Conservation (phyloP, 2,888 invertebrate species). For the Cryptus viduatorius region DNA sequence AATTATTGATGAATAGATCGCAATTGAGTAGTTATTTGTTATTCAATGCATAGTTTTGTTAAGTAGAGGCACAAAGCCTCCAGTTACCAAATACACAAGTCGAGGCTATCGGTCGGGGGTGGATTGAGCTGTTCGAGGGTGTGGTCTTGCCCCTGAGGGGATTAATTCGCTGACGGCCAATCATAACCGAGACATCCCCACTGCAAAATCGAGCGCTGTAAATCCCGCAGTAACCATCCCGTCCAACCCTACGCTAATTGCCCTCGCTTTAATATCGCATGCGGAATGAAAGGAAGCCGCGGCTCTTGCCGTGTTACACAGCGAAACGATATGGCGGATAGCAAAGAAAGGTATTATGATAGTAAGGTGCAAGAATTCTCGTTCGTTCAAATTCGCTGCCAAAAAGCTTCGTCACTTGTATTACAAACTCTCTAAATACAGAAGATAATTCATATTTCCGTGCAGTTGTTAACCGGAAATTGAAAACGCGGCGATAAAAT, state of each 20-base stretch:
- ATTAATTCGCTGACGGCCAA: conserved; percentile 82
- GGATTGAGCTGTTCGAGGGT: conserved; percentile 82
- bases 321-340: conserved; percentile 38
- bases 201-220: conserved; percentile 68
- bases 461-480: neutral
- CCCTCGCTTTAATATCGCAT: conserved; percentile 81
- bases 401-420: conserved; percentile 61
- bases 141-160: conserved; percentile 79
- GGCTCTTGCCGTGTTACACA: conserved; percentile 39
- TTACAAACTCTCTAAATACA: neutral
- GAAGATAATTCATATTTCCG: neutral
- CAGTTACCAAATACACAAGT: neutral
- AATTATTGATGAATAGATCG: neutral
- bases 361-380: conserved; percentile 58
- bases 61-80: neutral
- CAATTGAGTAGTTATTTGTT: neutral
- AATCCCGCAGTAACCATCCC: conserved; percentile 74
- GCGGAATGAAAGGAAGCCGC: conserved; percentile 76
- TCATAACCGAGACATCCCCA: conserved; percentile 80
- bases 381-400: conserved; percentile 61
- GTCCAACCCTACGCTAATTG: conserved; percentile 78
- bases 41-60: neutral
- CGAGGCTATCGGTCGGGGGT: conserved; percentile 70
- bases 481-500: neutral
- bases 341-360: conserved; percentile 59